These are phyloP conservation scores for Cyprinodon diabolis DNA, from an alignment of 2,797 vertebrate genomes.

Conservation along the genomic window DNA sequence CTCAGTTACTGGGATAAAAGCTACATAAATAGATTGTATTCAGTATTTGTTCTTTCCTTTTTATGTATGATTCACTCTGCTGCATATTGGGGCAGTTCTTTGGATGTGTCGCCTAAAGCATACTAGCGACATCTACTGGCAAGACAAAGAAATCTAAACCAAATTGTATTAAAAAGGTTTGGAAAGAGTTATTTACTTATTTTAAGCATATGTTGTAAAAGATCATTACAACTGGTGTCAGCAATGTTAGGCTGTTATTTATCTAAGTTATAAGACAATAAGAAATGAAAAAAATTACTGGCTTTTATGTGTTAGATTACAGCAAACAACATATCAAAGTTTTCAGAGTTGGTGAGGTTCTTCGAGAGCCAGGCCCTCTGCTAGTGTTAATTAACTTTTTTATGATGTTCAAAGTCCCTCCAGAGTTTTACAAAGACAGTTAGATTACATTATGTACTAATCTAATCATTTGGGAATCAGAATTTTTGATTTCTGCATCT, in stretches of 20 bases:
- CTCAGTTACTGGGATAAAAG: neutral
- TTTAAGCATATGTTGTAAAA: neutral
- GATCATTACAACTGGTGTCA: neutral
- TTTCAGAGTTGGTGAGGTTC: neutral
- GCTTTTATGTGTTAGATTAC: neutral
- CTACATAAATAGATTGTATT: neutral
- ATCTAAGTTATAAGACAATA: too few relatives aligned
- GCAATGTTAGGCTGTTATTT: neutral
- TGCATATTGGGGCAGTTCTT: neutral
- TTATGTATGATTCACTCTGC: slow-evolving; percentile 10
- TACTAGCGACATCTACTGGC: slow-evolving; percentile 67
- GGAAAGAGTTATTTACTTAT: neutral
- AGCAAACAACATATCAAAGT: neutral
- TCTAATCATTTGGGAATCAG: neutral
- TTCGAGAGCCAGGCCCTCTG: neutral
- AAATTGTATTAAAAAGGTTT: slow-evolving; percentile 1
- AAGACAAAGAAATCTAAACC: neutral
- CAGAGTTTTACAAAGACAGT: neutral
- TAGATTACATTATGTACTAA: neutral
- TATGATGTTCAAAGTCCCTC: neutral
- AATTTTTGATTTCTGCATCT: neutral
- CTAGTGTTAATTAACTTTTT: neutral
- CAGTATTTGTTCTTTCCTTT: neutral
- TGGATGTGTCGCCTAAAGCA: slow-evolving; percentile 28
- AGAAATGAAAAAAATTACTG: too few relatives aligned